These are phyloP conservation scores for Muntiacus muntjak DNA, from an alignment of 2,113 vertebrate species.

Conservation along the genomic window DNA sequence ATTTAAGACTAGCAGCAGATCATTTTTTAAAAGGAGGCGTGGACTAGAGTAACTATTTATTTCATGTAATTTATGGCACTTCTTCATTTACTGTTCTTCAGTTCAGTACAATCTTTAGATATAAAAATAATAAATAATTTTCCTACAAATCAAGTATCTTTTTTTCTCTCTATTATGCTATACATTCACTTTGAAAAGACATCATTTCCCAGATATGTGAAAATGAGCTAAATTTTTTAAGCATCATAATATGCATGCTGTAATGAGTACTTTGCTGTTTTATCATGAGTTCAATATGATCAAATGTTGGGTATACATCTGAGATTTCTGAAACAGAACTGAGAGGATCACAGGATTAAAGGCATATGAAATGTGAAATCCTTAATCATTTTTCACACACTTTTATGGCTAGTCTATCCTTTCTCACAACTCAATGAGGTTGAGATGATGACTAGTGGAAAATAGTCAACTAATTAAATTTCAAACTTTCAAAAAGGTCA, in stretches of 20 bases:
- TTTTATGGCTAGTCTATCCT: conserved; percentile 47
- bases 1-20: conserved; percentile 51
- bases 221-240: background rate
- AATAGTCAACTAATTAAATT: conserved; percentile 59
- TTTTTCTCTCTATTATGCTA: background rate
- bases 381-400: conserved; percentile 43
- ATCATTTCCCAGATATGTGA: background rate
- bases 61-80: background rate
- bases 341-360: conserved; percentile 29
- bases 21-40: conserved; percentile 53
- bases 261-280: background rate
- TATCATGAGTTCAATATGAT: background rate
- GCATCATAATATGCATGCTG: background rate
- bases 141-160: conserved; percentile 42
- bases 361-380: conserved; percentile 31
- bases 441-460: conserved; percentile 46
- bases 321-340: conserved; percentile 8
- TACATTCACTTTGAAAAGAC: background rate
- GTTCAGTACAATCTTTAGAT: conserved; percentile 35
- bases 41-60: background rate
- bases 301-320: background rate
- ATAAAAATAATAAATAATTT: conserved; percentile 56
- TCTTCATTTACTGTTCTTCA: background rate
- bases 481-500: conserved; percentile 61
- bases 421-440: conserved; percentile 47